A percentile compares a stretch with the other conserved stretches of the same genome.
Conservation (phyloP, 2,797 vertebrate species). For the Ctenopoma kingsleyae region DNA sequence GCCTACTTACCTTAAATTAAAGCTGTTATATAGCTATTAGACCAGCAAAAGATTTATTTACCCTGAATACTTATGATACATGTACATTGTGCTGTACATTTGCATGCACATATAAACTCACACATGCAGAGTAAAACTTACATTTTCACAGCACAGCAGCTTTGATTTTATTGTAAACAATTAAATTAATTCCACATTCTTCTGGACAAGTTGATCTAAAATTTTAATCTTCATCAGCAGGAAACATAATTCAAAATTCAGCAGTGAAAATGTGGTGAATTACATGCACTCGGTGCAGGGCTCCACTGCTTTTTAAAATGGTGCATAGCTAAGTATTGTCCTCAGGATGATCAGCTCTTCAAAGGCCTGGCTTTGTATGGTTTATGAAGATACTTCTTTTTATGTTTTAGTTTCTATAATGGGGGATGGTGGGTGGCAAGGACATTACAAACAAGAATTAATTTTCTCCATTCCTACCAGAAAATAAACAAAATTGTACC, state of each 20-base stretch:
- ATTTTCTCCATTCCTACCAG: slow-evolving; percentile 34
- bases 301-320: slow-evolving; percentile 62
- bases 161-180: slow-evolving; percentile 36
- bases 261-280: slow-evolving; percentile 63
- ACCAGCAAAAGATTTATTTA: slow-evolving; percentile 51
- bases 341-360: slow-evolving; percentile 69
- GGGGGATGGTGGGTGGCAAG: slow-evolving; percentile 19
- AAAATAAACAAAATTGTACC: slow-evolving; percentile 22
- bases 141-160: slow-evolving; percentile 25
- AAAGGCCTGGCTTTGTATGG: slow-evolving; percentile 60
- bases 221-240: slow-evolving; percentile 53
- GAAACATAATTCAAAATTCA: slow-evolving; percentile 68
- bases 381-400: slow-evolving; percentile 52
- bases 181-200: slow-evolving; percentile 40
- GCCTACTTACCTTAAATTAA: slow-evolving; percentile 76
- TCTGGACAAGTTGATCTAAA: slow-evolving; percentile 51
- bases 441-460: slow-evolving; percentile 45
- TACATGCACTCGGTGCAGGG: slow-evolving; percentile 54
- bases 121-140: slow-evolving; percentile 17
- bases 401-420: slow-evolving; percentile 52
- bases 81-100: slow-evolving; percentile 1
- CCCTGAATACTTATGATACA: slow-evolving; percentile 31
- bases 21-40: slow-evolving; percentile 67
- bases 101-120: not conserved
- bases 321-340: slow-evolving; percentile 68